These are phyloP conservation scores for Chelon labrosus DNA, from an alignment of 2,797 vertebrate species.

Conservation along the genomic window DNA sequence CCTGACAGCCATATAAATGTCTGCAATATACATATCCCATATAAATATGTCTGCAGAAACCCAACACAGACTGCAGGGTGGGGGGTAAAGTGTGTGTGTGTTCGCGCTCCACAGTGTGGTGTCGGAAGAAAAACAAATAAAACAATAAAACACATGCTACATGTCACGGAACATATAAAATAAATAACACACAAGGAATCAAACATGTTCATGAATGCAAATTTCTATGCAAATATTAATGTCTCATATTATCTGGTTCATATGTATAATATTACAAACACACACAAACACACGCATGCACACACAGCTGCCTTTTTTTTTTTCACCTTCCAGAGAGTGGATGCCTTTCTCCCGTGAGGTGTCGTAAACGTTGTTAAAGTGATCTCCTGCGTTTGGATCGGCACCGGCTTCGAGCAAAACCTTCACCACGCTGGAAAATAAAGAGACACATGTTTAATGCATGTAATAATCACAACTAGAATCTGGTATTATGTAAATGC, in stretches of 20 bases:
- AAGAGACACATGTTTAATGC: slow-evolving; percentile 11
- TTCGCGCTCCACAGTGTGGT: slow-evolving; percentile 62
- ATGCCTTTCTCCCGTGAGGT: slow-evolving; percentile 92
- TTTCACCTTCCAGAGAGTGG: slow-evolving; percentile 95
- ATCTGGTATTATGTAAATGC: not conserved
- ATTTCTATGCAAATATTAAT: slow-evolving; percentile 81
- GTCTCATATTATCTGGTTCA: slow-evolving; percentile 64
- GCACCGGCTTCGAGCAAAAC: slow-evolving; percentile 90
- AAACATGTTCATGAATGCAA: slow-evolving; percentile 92
- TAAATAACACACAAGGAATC: slow-evolving; percentile 81
- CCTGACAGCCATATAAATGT: slow-evolving; percentile 99
- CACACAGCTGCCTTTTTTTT: slow-evolving; percentile 19
- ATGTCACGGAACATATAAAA: slow-evolving; percentile 79
- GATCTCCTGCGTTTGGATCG: slow-evolving; percentile 93
- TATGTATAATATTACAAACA: slow-evolving; percentile 63
- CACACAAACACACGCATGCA: slow-evolving; percentile 4
- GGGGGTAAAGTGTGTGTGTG: slow-evolving; percentile 36
- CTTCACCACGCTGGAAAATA: slow-evolving; percentile 87
- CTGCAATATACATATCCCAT: slow-evolving; percentile 97
- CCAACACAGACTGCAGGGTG: slow-evolving; percentile 69
- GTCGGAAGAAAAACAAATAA: slow-evolving; percentile 85
- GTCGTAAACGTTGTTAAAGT: slow-evolving; percentile 95
- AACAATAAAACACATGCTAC: slow-evolving; percentile 80
- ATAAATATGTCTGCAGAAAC: slow-evolving; percentile 88
- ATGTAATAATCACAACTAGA: not conserved